These are phyloP conservation scores for Cremastobaeus sp. DNA, from an alignment of 2,888 invertebrate genomes.

Conservation along the genomic window DNA sequence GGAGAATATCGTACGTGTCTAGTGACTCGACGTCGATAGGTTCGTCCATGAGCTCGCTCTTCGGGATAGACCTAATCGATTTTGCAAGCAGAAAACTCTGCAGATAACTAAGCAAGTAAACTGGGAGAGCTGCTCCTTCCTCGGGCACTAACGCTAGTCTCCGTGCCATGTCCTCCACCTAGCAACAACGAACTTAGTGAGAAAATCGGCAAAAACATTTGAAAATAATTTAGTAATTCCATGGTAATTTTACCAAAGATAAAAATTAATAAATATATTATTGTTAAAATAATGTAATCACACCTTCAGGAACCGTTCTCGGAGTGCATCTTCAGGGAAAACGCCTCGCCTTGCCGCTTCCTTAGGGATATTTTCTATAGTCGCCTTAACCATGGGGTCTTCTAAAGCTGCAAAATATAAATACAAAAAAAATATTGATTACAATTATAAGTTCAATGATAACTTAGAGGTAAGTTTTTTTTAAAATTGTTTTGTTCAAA, in stretches of 20 bases:
- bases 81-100: constrained; percentile 91
- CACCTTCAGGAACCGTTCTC: constrained; percentile 88
- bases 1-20: constrained; percentile 92
- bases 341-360: constrained; percentile 90
- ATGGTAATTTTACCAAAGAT: neutral
- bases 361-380: constrained; percentile 87
- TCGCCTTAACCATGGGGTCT: constrained; percentile 89
- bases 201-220: neutral
- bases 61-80: constrained; percentile 84
- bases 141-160: constrained; percentile 93
- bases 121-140: constrained; percentile 89
- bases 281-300: constrained; percentile 3
- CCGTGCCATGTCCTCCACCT: constrained; percentile 88
- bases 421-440: too few relatives aligned
- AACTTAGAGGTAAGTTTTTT: too few relatives aligned
- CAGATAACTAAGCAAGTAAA: constrained; percentile 91
- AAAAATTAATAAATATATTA: neutral
- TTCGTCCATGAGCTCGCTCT: constrained; percentile 85
- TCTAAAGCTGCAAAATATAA: constrained; percentile 80
- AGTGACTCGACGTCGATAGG: constrained; percentile 86
- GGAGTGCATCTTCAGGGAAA: constrained; percentile 90
- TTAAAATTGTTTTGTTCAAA: too few relatives aligned
- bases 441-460: too few relatives aligned
- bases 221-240: neutral
- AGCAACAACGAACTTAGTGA: constrained; percentile 55